A percentile compares a stretch with the other conserved stretches of the same genome.
These are phyloP conservation scores for Podarcis siculus DNA, from an alignment of 2,797 vertebrate species.

Conservation along the genomic window DNA sequence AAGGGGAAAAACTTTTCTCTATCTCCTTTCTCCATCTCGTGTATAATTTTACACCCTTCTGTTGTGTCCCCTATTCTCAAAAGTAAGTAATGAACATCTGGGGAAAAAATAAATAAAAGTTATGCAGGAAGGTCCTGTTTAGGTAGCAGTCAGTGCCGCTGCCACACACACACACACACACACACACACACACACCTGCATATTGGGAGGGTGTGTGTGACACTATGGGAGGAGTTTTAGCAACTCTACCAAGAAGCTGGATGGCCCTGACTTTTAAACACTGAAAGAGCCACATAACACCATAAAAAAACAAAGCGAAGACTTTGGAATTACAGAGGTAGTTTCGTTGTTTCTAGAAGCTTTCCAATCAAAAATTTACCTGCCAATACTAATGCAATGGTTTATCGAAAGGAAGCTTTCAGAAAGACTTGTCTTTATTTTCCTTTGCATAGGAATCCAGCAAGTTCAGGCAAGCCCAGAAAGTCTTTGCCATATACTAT, in stretches of 20 bases:
- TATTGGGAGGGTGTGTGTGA: background rate
- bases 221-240: background rate
- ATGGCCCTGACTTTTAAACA: background rate
- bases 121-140: background rate
- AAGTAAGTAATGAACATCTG: background rate
- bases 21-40: too few relatives aligned
- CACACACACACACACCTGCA: too few relatives aligned
- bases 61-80: too few relatives aligned
- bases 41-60: too few relatives aligned
- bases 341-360: background rate
- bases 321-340: background rate
- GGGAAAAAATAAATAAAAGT: background rate
- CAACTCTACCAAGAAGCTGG: background rate
- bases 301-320: background rate
- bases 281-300: background rate
- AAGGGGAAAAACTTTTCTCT: too few relatives aligned
- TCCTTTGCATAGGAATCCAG: slow-evolving; percentile 7
- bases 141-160: background rate
- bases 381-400: background rate
- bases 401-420: background rate
- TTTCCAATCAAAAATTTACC: background rate
- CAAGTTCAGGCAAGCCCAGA: slow-evolving; percentile 55
- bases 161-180: too few relatives aligned
- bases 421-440: background rate
- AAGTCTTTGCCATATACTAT: slow-evolving; percentile 29